Conservation (phyloP, 2,888 invertebrate genomes). For the Sesamia inferens region DNA sequence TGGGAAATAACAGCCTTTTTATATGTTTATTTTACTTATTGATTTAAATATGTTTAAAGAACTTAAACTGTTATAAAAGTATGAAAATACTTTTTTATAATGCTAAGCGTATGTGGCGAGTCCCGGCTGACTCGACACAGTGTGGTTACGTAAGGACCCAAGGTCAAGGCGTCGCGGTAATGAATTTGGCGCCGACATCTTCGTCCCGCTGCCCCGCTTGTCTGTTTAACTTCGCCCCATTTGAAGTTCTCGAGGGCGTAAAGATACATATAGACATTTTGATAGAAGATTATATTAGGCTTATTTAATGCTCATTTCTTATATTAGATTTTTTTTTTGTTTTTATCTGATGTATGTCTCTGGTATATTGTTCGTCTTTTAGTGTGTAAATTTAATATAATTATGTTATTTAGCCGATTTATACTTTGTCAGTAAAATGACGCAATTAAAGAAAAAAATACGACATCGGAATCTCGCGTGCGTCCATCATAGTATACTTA, state of each 20-base stretch:
- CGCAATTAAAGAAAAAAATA: neutral
- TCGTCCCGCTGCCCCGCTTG: constrained; percentile 21
- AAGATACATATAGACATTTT: neutral
- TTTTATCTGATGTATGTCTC: no score
- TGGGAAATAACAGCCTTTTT: no score
- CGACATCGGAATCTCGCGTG: no score
- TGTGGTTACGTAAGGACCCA: constrained; percentile 39
- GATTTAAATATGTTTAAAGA: neutral
- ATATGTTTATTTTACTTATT: no score
- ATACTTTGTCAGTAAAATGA: neutral
- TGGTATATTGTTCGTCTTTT: no score
- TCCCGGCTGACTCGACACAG: neutral
- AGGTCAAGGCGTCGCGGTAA: constrained; percentile 51
- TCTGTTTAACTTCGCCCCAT: constrained; percentile 18
- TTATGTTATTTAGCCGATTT: no score
- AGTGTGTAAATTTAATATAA: neutral
- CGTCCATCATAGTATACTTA: no score
- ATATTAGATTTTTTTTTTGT: no score
- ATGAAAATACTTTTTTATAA: neutral
- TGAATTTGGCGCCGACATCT: constrained; percentile 39
- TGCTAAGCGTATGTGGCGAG: neutral
- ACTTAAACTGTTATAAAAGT: neutral
- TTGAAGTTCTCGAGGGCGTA: neutral
- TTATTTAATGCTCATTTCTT: neutral
- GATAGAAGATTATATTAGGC: neutral